Conservation (phyloP, 2,888 invertebrate genomes). For the Rotaria sp. region DNA sequence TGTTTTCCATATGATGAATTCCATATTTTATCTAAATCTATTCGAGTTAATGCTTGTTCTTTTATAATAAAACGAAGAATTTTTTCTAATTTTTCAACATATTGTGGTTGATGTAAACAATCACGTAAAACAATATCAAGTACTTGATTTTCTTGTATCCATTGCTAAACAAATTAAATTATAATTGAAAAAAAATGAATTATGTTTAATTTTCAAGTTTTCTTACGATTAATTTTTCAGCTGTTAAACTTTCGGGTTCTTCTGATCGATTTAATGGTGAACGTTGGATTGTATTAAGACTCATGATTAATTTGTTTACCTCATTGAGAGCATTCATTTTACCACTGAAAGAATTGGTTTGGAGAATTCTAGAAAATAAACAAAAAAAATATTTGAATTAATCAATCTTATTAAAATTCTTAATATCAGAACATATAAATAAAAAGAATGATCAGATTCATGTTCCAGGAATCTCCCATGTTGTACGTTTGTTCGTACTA, state of each 20-base stretch:
- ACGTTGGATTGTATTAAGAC: conserved; percentile 26
- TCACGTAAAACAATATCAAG: conserved; percentile 87
- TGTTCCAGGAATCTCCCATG: too few species aligned
- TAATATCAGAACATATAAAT: too few species aligned
- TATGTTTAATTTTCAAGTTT: too few species aligned
- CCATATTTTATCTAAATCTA: conserved; percentile 91
- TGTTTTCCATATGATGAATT: conserved; percentile 72
- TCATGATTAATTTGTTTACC: conserved; percentile 80
- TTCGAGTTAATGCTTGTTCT: conserved; percentile 68
- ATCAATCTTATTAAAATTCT: too few species aligned
- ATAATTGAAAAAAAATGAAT: not conserved
- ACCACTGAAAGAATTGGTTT: conserved; percentile 94
- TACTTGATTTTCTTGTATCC: conserved; percentile 90
- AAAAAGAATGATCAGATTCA: too few species aligned
- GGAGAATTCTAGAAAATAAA: conserved; percentile 63
- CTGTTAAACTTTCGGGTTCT: conserved; percentile 17
- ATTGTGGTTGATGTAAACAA: conserved; percentile 84
- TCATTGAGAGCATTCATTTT: conserved; percentile 98
- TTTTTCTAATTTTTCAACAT: conserved; percentile 93
- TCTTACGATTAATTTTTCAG: conserved; percentile 21
- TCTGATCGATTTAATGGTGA: not conserved
- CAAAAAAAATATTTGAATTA: not conserved
- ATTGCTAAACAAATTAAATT: conserved; percentile 58
- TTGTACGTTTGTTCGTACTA: too few species aligned
- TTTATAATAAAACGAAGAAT: conserved; percentile 93